Evolutionary conservation across 2,797 vertebrate genomes (phyloP).

Genomic region (Tarsius wallacei): DNA sequence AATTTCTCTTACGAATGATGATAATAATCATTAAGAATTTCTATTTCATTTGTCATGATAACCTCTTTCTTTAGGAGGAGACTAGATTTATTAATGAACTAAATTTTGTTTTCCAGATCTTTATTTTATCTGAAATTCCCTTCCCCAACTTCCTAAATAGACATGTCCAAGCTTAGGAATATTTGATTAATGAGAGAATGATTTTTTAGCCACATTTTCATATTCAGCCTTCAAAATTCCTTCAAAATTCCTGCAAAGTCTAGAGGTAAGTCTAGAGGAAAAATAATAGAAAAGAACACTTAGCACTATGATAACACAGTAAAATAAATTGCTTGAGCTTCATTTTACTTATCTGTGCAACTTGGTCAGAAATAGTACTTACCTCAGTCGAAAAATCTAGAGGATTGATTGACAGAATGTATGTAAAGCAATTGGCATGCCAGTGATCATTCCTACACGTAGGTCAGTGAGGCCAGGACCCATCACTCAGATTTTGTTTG

Average conservation of each 20-base stretch:
- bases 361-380: background rate
- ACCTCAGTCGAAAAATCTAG: background rate
- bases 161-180: background rate
- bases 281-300: background rate
- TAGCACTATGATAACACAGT: background rate
- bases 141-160: background rate
- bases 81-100: background rate
- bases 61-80: background rate
- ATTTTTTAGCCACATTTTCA: slow-evolving; percentile 41
- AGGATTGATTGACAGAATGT: background rate
- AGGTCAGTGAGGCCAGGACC: background rate
- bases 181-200: background rate
- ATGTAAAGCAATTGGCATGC: background rate
- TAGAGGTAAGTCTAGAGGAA: slow-evolving; percentile 44
- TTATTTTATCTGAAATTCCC: slow-evolving; percentile 21
- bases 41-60: background rate
- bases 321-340: slow-evolving; percentile 8
- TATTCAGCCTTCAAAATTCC: background rate
- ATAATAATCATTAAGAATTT: background rate
- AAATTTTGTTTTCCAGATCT: slow-evolving; percentile 14
- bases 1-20: background rate
- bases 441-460: background rate
- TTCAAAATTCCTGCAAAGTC: background rate
- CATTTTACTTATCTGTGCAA: slow-evolving; percentile 11
- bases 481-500: background rate